Conservation (phyloP, 2,888 invertebrate genomes). For the Mongoloraphidia duomilia region DNA sequence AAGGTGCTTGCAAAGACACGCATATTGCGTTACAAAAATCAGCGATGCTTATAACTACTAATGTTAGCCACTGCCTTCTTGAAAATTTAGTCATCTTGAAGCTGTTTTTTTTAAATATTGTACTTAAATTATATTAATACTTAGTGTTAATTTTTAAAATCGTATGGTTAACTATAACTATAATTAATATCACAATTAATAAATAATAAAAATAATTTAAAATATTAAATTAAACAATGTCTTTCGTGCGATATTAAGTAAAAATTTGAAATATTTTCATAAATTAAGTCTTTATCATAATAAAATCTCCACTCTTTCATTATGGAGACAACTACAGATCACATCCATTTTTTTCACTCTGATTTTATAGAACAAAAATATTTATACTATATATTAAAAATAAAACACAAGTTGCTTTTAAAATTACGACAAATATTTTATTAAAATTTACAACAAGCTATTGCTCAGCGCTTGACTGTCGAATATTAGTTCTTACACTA, state of each 20-base stretch:
- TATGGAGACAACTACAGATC: not conserved
- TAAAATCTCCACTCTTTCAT: slow-evolving; percentile 27
- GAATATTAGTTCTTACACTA: too few relatives aligned
- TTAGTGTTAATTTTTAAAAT: not conserved
- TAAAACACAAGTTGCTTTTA: slow-evolving; percentile 1
- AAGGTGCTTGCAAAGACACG: slow-evolving; percentile 72
- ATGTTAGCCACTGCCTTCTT: slow-evolving; percentile 60
- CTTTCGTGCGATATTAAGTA: slow-evolving; percentile 1
- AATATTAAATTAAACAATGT: not conserved
- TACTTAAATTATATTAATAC: not conserved
- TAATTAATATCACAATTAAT: slow-evolving; percentile 1
- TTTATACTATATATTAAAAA: not conserved
- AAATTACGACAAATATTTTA: slow-evolving; percentile 2
- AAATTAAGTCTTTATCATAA: slow-evolving; percentile 25
- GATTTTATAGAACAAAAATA: not conserved
- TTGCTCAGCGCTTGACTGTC: too few relatives aligned
- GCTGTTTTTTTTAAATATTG: not conserved
- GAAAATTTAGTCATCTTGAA: slow-evolving; percentile 47
- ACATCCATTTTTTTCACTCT: not conserved
- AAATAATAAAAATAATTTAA: slow-evolving; percentile 1
- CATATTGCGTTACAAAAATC: slow-evolving; percentile 77
- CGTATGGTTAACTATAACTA: not conserved
- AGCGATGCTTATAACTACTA: slow-evolving; percentile 63
- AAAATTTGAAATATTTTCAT: slow-evolving; percentile 25
- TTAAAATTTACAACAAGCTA: too few relatives aligned